Evolutionary conservation across 1,140 invertebrate species (phyloP), one percentile per base, ranked within the genome.

Genomic region (Pseudomyrmex gracilis): DNA sequence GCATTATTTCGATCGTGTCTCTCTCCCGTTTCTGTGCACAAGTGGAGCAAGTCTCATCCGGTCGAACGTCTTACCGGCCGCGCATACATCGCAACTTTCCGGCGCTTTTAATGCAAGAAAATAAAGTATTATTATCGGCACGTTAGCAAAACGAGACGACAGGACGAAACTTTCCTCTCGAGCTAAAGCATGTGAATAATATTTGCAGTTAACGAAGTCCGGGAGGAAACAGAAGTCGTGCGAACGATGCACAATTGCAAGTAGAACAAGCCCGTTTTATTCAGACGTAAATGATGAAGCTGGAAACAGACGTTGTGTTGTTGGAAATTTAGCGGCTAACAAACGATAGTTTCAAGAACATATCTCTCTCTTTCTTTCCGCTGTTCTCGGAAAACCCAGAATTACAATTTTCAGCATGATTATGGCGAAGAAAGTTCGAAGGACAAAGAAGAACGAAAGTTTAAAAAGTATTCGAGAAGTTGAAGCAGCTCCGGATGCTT

Each of bases 361-460:
- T 13, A 51, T 53, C n/a, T 49, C 7, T 63, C 60, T 22, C 57
- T 53, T 57, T 49, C 17, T 20, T 57, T 13, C 34, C 67, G 24
- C 22, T n/a, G 8, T 71, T 17, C 9, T 34, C n/a, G 22, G 57
- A 34, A 3, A 12, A 15, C 47, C 15, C 12, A 53, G 43, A 2
- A 7, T 24, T n/a, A 17, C 17, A 24, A 45, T 77, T 85, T 51
- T n/a, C 8, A 45, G n/a, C 10, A 7, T 10, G 22, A 9, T 24
- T 22, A 49, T 45, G 49, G n/a, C 13, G 15, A 43, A 73, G 15
- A 17, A 57, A 43, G 2, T n/a, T 15, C 20, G 58, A 55, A 57
- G 45, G 61, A 53, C 68, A 55, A 53, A 82, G 24, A 53, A 64
- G 45, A 64, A 57, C 2, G 20, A 77, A 34, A 70, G 53, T 66